phyloP scores from a whole-genome alignment of 2,888 invertebrate species.

The Eristalis tenax region DNA sequence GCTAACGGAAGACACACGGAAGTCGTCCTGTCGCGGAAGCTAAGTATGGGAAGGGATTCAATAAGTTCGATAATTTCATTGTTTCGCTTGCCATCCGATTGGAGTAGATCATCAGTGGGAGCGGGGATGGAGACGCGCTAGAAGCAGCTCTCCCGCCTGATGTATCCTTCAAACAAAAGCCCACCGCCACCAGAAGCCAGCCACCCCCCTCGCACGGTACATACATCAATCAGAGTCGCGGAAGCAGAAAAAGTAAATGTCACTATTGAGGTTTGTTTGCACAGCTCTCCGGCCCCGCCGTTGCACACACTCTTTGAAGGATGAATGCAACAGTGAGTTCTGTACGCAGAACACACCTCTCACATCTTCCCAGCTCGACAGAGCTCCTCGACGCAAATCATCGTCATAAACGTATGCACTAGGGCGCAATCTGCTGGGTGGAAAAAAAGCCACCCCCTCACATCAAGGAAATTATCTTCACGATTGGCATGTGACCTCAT shows the following conservation, averaged over 20 bases:
- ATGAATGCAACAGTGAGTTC: conserved; percentile 60
- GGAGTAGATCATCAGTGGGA: conserved; percentile 11
- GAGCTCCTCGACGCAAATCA: conserved; percentile 15
- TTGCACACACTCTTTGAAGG: conserved; percentile 3
- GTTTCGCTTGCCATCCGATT: conserved; percentile 50
- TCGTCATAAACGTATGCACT: conserved; percentile 53
- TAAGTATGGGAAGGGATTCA: conserved; percentile 27
- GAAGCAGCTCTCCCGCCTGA: conserved; percentile 36
- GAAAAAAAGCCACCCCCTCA: conserved; percentile 13
- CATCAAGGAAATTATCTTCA: conserved; percentile 69
- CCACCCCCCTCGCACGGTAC: neutral
- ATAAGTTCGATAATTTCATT: conserved; percentile 65
- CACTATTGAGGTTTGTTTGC: conserved; percentile 69
- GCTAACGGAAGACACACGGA: conserved; percentile 66
- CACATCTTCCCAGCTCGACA: neutral
- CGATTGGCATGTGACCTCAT: conserved; percentile 72
- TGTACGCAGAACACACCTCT: neutral
- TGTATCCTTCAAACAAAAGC: conserved; percentile 50
- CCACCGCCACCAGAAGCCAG: neutral
- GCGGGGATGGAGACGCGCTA: neutral
- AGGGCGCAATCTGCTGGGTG: conserved; percentile 17
- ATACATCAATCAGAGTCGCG: conserved; percentile 61
- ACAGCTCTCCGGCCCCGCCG: conserved; percentile 1
- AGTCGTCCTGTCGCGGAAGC: conserved; percentile 29
- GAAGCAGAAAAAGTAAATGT: conserved; percentile 63